Base-by-base conservation (phyloP, 2,113 vertebrate genomes). In the Arenaria interpres region DNA sequence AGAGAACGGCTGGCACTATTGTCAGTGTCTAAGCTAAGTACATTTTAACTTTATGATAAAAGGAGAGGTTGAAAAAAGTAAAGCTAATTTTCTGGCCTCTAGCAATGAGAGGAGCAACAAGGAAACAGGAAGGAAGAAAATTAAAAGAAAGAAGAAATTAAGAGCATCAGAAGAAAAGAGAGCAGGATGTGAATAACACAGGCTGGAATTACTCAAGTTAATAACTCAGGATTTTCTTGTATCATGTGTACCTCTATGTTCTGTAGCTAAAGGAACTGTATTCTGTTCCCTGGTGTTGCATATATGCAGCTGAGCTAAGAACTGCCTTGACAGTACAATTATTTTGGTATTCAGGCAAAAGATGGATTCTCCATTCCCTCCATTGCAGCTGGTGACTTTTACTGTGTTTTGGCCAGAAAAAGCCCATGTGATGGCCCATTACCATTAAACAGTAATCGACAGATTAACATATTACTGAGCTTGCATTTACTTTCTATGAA, bases 181-280 rank as follows among this genome's bases (percentile, higher is more conserved):
- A 13, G 30, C 8, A 76, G n/a, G 76, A 85, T 33, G 4, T 53
- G 32, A 80, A 56, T 35, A 13, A 41, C 8, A 54, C 14, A 56
- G 14, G 10, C 17, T 35, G 64, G 9, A 4, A 60, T 68, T 57
- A 69, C 22, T 53, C 32, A 10, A 53, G 3, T 71, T 50, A 67
- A 19, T 45, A 77, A 11, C 6, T 84, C 14, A 41, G 11, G 45
- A 62, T 28, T 46, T 14, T 43, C 9, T 86, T 64, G 56, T 51
- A 62, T 0, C 0, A 1, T 62, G 15, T 68, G 2, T 6, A 45
- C 5, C 8, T 33, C 51, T 43, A 2, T 16, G 21, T 17, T 45
- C 2, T 50, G 22, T 17, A 83, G 4, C 17, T 85, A 41, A 81
- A 53, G 20, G 21, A 5, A 28, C 19, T 41, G 16, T 30, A 60